These are phyloP conservation scores for Macrobrachium rosenbergii DNA, from an alignment of 1,140 invertebrate genomes.

Conservation along the genomic window DNA sequence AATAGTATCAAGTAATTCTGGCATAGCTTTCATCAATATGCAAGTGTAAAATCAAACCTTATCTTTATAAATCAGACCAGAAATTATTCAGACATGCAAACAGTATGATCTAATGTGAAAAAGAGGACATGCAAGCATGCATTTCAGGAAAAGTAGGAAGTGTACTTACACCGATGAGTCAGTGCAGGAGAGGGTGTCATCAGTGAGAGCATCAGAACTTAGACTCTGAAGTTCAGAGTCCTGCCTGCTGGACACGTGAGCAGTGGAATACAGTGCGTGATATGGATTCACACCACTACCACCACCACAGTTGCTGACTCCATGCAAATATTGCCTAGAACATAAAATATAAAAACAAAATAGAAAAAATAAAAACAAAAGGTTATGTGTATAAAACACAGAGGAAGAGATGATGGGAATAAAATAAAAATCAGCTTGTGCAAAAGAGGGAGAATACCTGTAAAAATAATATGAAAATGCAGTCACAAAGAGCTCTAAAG, in stretches of 20 bases:
- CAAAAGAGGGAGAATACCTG: background rate
- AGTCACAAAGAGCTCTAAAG: background rate
- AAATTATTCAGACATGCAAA: background rate
- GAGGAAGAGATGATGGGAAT: background rate
- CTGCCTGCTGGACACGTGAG: conserved; percentile 51
- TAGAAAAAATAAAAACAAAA: conserved; percentile 30
- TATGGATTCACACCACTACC: conserved; percentile 49
- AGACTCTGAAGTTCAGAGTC: conserved; percentile 58
- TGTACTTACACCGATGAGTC: conserved; percentile 58
- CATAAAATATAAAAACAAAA: conserved; percentile 44
- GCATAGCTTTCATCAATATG: too few species aligned
- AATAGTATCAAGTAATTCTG: too few species aligned
- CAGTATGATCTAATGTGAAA: background rate
- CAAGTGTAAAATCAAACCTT: too few species aligned
- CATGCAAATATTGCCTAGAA: conserved; percentile 64
- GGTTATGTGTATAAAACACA: background rate
- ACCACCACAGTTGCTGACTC: conserved; percentile 42
- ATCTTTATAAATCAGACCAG: too few species aligned
- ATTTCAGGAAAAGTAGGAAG: background rate
- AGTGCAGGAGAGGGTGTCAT: conserved; percentile 57
- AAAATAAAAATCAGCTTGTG: conserved; percentile 12
- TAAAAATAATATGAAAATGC: background rate
- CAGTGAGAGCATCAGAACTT: conserved; percentile 53
- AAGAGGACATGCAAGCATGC: background rate
- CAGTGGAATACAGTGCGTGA: conserved; percentile 45